Conservation (phyloP, 2,113 vertebrate species). For the Himantopus leucocephalus region DNA sequence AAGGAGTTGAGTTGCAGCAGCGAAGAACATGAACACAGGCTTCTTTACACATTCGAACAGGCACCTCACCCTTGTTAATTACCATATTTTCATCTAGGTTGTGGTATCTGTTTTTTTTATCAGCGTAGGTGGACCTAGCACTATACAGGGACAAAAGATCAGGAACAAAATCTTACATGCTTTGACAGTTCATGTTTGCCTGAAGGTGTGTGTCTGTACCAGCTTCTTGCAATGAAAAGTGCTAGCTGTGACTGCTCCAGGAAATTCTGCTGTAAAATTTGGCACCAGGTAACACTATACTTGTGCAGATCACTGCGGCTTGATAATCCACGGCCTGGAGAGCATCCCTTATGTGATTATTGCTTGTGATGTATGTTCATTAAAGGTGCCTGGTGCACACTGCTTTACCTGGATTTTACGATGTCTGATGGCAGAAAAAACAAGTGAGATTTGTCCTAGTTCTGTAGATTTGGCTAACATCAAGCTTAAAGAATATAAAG, state of each 20-base stretch:
- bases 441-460: neutral
- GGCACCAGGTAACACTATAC: neutral
- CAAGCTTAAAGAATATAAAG: neutral
- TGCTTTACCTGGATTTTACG: neutral
- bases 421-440: neutral
- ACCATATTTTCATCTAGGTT: neutral
- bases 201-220: neutral
- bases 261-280: neutral
- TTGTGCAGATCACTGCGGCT: neutral
- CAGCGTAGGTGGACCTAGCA: neutral
- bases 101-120: neutral
- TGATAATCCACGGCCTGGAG: neutral
- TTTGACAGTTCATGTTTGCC: neutral
- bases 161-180: neutral
- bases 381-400: neutral
- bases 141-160: neutral
- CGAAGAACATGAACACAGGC: neutral
- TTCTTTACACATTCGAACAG: neutral
- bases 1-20: neutral
- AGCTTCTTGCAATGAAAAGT: neutral
- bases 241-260: neutral
- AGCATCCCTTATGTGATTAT: neutral
- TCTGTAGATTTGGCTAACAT: neutral
- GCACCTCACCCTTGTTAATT: neutral
- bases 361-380: neutral